These are phyloP conservation scores for Lepetodrilus schrolli DNA, from an alignment of 2,888 invertebrate genomes.

Conservation along the genomic window DNA sequence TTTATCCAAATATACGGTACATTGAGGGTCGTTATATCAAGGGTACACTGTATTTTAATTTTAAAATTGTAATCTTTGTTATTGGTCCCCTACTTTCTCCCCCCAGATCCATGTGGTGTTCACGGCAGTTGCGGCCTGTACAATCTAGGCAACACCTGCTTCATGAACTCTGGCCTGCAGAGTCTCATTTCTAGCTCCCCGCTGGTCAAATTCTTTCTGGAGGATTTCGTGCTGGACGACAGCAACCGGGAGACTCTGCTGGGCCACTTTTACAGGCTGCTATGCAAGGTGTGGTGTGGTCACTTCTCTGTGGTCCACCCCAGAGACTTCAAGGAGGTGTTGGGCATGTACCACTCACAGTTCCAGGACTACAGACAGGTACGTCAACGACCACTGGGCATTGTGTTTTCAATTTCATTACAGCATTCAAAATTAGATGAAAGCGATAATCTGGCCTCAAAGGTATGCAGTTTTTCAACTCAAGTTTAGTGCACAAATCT, in stretches of 20 bases:
- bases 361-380: constrained; percentile 81
- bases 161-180: constrained; percentile 91
- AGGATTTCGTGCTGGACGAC: constrained; percentile 51
- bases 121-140: constrained; percentile 82
- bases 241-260: constrained; percentile 73
- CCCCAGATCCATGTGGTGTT: constrained; percentile 55
- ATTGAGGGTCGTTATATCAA: no score
- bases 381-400: constrained; percentile 27
- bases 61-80: neutral
- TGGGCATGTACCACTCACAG: constrained; percentile 79
- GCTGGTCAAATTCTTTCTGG: constrained; percentile 78
- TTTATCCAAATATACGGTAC: no score
- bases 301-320: constrained; percentile 78
- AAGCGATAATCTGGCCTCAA: no score
- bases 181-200: constrained; percentile 84
- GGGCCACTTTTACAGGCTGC: constrained; percentile 78
- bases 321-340: constrained; percentile 79
- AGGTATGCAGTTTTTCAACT: no score
- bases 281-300: constrained; percentile 80
- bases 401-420: no score
- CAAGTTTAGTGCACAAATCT: no score
- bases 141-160: constrained; percentile 91
- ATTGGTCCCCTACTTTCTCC: neutral
- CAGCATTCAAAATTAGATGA: no score
- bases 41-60: no score